Conservation (phyloP, 1,140 invertebrate species). For the Aphaenogaster floridana region DNA sequence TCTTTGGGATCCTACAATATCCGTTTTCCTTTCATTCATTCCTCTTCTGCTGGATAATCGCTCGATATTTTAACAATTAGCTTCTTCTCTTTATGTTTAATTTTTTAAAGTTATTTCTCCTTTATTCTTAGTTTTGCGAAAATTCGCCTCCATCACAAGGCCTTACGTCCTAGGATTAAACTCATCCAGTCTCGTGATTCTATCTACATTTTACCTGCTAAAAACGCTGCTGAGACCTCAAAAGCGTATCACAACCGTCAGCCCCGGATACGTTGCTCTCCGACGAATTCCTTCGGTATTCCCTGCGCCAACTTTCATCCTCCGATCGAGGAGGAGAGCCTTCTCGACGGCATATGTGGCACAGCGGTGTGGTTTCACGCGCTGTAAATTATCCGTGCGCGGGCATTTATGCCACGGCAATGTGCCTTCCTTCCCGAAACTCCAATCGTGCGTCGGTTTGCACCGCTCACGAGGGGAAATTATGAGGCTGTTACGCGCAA, state of each 20-base stretch:
- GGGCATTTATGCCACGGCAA: conserved; percentile 28
- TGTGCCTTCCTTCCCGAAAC: conserved; percentile 19
- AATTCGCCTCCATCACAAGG: not conserved
- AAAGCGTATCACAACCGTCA: not conserved
- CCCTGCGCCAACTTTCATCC: conserved; percentile 44
- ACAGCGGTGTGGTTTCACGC: conserved; percentile 40
- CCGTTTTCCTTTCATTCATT: not conserved
- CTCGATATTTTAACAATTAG: not conserved
- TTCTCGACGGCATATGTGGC: conserved; percentile 31
- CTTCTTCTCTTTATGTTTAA: not conserved
- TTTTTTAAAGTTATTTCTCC: not conserved
- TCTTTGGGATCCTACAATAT: not conserved
- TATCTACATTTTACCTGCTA: not conserved
- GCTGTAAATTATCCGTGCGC: conserved; percentile 40
- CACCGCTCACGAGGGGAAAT: conserved; percentile 9
- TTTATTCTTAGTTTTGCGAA: not conserved
- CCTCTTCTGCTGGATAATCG: not conserved
- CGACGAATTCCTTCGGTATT: conserved; percentile 19
- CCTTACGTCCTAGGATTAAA: not conserved
- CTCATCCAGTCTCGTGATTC: not conserved
- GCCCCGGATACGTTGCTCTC: not conserved
- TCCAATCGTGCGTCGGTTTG: not conserved
- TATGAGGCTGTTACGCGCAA: conserved; percentile 25
- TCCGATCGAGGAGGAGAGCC: conserved; percentile 25
- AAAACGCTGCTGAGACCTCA: not conserved